Conservation (phyloP, 2,797 vertebrate genomes). For the Phalloptychus januarius region DNA sequence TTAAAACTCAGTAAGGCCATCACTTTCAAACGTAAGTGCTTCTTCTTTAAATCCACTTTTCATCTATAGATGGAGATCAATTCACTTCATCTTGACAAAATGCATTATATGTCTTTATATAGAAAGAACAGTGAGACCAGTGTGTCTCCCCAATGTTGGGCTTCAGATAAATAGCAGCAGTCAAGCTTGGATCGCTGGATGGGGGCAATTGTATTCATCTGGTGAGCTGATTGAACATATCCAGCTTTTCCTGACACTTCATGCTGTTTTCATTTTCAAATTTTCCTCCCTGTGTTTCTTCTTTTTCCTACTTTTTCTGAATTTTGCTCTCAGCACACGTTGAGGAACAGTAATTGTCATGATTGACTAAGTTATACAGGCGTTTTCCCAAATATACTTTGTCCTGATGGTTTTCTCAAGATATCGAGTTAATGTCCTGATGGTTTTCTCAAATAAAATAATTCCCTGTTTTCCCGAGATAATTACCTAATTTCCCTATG, state of each 20-base stretch:
- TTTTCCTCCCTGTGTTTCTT: background rate
- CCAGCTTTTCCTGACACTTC: background rate
- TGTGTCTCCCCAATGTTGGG: constrained; percentile 89
- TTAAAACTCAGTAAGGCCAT: constrained; percentile 83
- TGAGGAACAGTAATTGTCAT: background rate
- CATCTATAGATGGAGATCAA: background rate
- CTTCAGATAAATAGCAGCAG: constrained; percentile 68
- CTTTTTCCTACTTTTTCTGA: background rate
- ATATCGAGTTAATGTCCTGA: too few species aligned
- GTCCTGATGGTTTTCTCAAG: too few species aligned
- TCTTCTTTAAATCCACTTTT: background rate
- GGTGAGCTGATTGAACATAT: constrained; percentile 43
- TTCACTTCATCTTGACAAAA: background rate
- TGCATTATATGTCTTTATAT: background rate
- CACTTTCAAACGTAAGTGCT: constrained; percentile 74
- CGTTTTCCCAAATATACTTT: too few species aligned
- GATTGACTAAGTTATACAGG: background rate
- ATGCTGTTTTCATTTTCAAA: background rate
- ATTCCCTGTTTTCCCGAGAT: too few species aligned
- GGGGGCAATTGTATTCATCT: constrained; percentile 77
- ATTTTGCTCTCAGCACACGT: constrained; percentile 3
- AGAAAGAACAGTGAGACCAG: constrained; percentile 74
- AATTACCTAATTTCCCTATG: too few species aligned
- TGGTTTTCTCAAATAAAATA: too few species aligned
- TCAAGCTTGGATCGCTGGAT: constrained; percentile 89